Evolutionary conservation across 2,113 vertebrate species (phyloP), one percentile per base, ranked within the genome.

Genomic region (Pituophis catenifer): DNA sequence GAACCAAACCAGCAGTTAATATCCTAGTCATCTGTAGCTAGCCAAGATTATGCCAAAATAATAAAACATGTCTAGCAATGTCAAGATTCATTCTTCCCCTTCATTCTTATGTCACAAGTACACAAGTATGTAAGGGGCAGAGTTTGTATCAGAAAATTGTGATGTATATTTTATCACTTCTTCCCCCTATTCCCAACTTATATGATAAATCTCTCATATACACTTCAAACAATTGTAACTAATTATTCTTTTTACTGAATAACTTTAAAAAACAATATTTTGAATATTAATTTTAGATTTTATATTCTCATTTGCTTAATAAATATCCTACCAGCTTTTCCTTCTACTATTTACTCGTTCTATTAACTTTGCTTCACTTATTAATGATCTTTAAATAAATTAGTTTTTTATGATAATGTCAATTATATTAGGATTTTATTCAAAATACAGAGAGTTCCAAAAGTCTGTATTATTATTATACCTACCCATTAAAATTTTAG

Each of bases 341-440:
- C 75, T 88, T 9, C 0, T 92, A 65, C 3, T 92, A 54, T 26
- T 91, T 55, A 93, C 92, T 91, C 33, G 15, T 26, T 81, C 13
- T 59, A 23, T 59, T 95, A 50, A 12, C 33, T 88, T 91, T 70
- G 13, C 91, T 15, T 1, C 0, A 92, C 88, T 87, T 89, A 91
- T 4, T n/a, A 88, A 53, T 92, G 17, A 90, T 7, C 8, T 92
- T 92, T 75, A 13, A 38, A 91, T 93, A 92, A 86, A 94, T 86
- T 91, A 62, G 13, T 54, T 89, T 93, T 91, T 48, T 24, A 10
- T 86, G 33, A 13, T 7, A 55, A n/a, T 65, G 19, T 58, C 94
- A 86, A 95, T 91, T 90, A 58, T 10, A 91, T 58, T 93, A 48
- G 57, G 0, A 0, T 1, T 94, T 70, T 53, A 29, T 55, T 88